These are phyloP conservation scores for Vidua chalybeata DNA, from an alignment of 2,113 vertebrate genomes.

Conservation along the genomic window DNA sequence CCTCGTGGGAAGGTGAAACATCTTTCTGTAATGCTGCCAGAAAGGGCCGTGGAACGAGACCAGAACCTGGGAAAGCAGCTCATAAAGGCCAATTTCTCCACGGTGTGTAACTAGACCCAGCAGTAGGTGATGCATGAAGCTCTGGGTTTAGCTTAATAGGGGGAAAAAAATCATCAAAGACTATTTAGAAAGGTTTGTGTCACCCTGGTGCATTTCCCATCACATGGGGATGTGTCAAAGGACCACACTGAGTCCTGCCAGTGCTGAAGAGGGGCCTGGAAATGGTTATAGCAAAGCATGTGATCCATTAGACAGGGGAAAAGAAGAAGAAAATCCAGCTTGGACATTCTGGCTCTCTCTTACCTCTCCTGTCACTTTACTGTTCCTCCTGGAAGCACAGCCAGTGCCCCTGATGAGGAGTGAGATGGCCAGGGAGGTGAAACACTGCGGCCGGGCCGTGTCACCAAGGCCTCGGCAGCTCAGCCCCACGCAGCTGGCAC, in stretches of 20 bases:
- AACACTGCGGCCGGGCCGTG: neutral
- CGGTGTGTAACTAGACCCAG: neutral
- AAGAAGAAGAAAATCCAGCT: neutral
- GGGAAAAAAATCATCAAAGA: neutral
- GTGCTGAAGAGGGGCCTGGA: neutral
- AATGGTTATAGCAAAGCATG: neutral
- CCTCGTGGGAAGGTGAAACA: neutral
- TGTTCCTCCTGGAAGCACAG: neutral
- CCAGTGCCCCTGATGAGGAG: neutral
- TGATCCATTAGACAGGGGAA: neutral
- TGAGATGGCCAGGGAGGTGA: neutral
- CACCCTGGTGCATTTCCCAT: neutral
- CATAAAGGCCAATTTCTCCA: neutral
- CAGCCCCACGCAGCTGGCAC: neutral
- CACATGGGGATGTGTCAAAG: constrained; percentile 36
- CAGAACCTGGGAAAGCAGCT: neutral
- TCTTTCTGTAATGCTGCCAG: fast-evolving
- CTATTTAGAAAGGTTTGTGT: neutral
- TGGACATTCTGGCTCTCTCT: neutral
- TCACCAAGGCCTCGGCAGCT: neutral
- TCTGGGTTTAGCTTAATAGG: neutral
- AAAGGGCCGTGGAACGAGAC: fast-evolving
- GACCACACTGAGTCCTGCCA: neutral
- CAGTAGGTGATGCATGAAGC: neutral
- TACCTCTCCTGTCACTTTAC: neutral